Conservation (phyloP, 53 echinoderm and acorn worm species). For the Luidia sarsii region DNA sequence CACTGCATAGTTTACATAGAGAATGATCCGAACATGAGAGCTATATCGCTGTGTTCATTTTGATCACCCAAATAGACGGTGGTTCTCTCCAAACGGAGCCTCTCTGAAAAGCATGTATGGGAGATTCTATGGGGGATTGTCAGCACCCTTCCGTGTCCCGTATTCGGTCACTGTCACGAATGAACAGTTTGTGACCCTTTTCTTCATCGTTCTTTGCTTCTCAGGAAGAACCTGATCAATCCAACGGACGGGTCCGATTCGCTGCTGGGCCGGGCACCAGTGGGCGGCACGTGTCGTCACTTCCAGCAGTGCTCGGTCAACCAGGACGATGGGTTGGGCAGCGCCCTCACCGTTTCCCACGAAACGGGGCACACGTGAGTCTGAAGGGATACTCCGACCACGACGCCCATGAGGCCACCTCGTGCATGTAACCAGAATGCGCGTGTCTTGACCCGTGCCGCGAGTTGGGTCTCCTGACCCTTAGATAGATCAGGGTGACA, state of each 20-base stretch:
- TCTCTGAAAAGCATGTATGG: no score
- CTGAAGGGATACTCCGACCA: background rate
- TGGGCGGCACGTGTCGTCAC: slow-evolving; percentile 74
- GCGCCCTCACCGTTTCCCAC: slow-evolving; percentile 73
- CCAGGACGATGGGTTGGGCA: slow-evolving; percentile 83
- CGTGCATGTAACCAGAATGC: background rate
- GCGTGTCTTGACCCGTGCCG: no score
- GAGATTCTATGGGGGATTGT: no score
- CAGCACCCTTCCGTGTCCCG: no score
- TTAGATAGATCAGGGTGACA: no score
- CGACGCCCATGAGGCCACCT: background rate
- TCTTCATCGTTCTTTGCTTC: background rate
- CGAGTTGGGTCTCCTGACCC: no score
- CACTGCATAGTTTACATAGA: no score
- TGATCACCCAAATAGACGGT: no score
- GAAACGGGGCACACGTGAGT: slow-evolving; percentile 94
- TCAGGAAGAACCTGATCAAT: slow-evolving; percentile 72
- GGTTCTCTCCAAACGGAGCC: no score
- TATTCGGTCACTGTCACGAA: no score
- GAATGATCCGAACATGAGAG: no score
- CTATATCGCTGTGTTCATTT: no score
- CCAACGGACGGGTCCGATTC: slow-evolving; percentile 48
- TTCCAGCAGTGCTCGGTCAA: slow-evolving; percentile 78
- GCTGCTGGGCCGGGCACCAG: slow-evolving; percentile 75
- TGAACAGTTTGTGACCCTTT: background rate